Conservation (phyloP, 2,888 invertebrate species). For the Lasioglossum figueresi region DNA sequence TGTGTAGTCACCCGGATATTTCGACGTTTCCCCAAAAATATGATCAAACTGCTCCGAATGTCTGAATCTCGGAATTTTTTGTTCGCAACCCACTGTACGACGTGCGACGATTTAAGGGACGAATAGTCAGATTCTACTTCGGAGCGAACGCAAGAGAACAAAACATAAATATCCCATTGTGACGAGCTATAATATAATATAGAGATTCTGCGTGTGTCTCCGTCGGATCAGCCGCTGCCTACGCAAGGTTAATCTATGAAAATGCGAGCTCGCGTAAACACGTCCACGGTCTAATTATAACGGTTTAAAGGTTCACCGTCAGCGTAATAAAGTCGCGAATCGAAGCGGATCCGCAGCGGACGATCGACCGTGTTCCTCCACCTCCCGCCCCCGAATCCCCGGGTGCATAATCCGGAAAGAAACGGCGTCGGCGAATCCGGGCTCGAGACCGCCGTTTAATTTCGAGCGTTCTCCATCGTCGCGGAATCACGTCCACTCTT, state of each 20-base stretch:
- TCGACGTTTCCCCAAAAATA: no score
- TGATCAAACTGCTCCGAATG: no score
- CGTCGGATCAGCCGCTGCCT: neutral
- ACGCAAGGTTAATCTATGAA: slow-evolving; percentile 6
- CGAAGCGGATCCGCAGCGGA: neutral
- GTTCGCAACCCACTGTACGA: no score
- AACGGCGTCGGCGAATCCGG: neutral
- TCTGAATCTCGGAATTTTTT: no score
- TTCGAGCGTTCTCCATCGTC: slow-evolving; percentile 17
- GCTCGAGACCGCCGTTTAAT: slow-evolving; percentile 21
- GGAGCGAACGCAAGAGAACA: neutral
- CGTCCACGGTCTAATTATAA: neutral
- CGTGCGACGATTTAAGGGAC: no score
- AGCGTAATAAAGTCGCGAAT: neutral
- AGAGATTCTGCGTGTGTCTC: neutral
- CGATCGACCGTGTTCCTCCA: neutral
- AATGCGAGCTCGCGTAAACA: neutral
- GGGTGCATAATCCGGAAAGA: slow-evolving; percentile 13
- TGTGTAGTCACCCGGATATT: no score
- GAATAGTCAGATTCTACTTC: neutral
- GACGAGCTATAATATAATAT: neutral
- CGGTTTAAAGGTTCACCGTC: neutral
- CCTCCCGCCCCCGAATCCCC: neutral
- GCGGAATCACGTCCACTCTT: slow-evolving; percentile 40
- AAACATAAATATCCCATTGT: neutral